These are phyloP conservation scores for Trichosurus vulpecula DNA, from an alignment of 2,797 vertebrate genomes.

Conservation along the genomic window DNA sequence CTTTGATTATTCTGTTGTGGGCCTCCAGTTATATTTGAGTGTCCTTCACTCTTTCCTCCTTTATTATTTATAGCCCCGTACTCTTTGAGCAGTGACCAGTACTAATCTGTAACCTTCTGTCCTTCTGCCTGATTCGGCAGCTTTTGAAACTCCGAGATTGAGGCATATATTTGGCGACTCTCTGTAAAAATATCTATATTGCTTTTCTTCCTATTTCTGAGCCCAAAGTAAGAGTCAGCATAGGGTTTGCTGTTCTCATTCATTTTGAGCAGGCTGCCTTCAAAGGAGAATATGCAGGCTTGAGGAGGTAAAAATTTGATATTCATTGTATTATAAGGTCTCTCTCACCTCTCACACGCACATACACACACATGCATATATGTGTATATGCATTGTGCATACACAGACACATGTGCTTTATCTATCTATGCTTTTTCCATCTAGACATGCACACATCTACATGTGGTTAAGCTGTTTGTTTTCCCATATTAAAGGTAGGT, in stretches of 20 bases:
- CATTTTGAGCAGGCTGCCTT: slow-evolving; percentile 80
- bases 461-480: neutral
- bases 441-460: slow-evolving; percentile 6
- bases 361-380: slow-evolving; percentile 23
- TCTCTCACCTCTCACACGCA: neutral
- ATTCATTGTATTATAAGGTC: slow-evolving; percentile 81
- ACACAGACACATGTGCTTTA: neutral
- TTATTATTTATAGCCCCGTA: slow-evolving; percentile 99
- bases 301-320: slow-evolving; percentile 74
- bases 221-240: slow-evolving; percentile 89
- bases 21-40: slow-evolving; percentile 91
- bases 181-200: slow-evolving; percentile 88
- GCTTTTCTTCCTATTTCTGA: slow-evolving; percentile 90
- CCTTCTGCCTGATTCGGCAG: slow-evolving; percentile 97
- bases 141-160: slow-evolving; percentile 97
- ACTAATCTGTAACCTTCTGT: slow-evolving; percentile 99
- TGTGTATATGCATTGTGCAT: neutral
- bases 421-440: neutral
- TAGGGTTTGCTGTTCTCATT: slow-evolving; percentile 82
- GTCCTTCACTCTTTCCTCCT: slow-evolving; percentile 96
- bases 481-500: neutral
- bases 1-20: slow-evolving; percentile 94
- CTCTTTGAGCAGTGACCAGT: slow-evolving; percentile 99
- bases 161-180: slow-evolving; percentile 87
- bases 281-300: slow-evolving; percentile 70